Conservation (phyloP, 2,888 invertebrate species). For the Pegoplata infirma region DNA sequence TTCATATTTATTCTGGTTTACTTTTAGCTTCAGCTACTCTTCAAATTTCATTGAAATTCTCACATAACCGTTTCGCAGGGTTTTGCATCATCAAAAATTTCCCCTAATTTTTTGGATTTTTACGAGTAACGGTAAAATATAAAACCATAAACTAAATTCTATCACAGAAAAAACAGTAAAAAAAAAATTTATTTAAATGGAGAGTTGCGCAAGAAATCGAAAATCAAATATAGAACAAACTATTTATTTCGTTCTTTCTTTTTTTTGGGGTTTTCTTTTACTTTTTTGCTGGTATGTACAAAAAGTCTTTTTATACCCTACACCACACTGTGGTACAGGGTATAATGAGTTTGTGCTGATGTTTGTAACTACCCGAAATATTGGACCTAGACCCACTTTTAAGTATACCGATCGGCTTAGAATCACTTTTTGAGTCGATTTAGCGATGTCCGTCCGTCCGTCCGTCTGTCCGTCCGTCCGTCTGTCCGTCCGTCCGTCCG, state of each 20-base stretch:
- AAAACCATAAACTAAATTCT: conserved; percentile 1
- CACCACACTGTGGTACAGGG: too few relatives aligned
- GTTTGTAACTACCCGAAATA: too few relatives aligned
- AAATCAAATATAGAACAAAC: conserved; percentile 52
- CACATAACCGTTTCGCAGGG: conserved; percentile 58
- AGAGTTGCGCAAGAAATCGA: conserved; percentile 50
- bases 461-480: too few relatives aligned
- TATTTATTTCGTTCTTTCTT: not conserved
- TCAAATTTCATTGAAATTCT: too few relatives aligned
- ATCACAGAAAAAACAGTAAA: not conserved
- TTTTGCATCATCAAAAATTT: conserved; percentile 6
- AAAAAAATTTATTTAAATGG: not conserved
- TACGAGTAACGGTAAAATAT: conserved; percentile 28
- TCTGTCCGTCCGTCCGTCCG: too few relatives aligned
- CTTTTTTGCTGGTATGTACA: conserved; percentile 9
- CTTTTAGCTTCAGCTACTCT: not conserved
- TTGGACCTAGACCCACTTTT: too few relatives aligned
- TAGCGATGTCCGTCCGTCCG: too few relatives aligned
- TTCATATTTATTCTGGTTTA: too few relatives aligned
- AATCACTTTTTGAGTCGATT: too few relatives aligned
- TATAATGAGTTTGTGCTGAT: too few relatives aligned
- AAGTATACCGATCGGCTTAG: too few relatives aligned
- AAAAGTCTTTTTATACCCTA: too few relatives aligned
- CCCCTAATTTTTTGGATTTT: conserved; percentile 12
- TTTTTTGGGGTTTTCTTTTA: not conserved